phyloP scores from a whole-genome alignment of 2,113 vertebrate species.

The Myxocyprinus asiaticus region DNA sequence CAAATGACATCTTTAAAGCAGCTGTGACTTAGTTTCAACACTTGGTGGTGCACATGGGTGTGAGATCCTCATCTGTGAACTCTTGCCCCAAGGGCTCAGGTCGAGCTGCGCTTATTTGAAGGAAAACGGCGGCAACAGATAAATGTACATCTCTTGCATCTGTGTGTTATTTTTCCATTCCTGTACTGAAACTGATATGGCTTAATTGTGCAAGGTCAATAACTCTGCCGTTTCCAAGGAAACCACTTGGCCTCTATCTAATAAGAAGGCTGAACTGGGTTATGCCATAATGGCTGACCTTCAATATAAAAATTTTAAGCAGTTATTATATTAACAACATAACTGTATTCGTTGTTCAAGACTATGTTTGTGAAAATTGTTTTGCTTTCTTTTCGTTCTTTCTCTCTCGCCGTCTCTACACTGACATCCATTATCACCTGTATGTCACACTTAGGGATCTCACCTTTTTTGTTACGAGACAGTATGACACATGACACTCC shows the following conservation, averaged over 20 bases:
- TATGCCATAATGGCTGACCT: conserved; percentile 16
- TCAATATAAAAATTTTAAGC: conserved; percentile 8
- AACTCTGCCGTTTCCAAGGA: conserved; percentile 6
- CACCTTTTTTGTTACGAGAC: background rate
- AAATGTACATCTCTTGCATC: conserved; percentile 8
- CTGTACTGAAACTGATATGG: background rate
- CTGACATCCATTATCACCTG: conserved; percentile 8
- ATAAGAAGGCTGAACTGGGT: conserved; percentile 33
- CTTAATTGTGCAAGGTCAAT: conserved; percentile 18
- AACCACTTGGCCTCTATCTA: conserved; percentile 12
- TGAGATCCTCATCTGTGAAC: background rate
- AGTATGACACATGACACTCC: background rate
- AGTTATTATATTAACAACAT: background rate
- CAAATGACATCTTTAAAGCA: conserved; percentile 4
- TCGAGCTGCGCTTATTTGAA: background rate
- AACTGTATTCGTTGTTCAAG: no score
- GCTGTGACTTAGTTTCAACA: conserved; percentile 8
- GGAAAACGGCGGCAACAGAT: background rate
- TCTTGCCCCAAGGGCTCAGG: background rate
- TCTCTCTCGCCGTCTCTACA: background rate
- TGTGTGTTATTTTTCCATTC: conserved; percentile 19
- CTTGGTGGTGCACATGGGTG: conserved; percentile 17
- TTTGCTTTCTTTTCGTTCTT: no score
- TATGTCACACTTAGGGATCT: background rate
- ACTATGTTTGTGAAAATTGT: no score